Evolutionary conservation across 2,797 vertebrate genomes (phyloP).

Genomic region (Acanthiza pusilla): DNA sequence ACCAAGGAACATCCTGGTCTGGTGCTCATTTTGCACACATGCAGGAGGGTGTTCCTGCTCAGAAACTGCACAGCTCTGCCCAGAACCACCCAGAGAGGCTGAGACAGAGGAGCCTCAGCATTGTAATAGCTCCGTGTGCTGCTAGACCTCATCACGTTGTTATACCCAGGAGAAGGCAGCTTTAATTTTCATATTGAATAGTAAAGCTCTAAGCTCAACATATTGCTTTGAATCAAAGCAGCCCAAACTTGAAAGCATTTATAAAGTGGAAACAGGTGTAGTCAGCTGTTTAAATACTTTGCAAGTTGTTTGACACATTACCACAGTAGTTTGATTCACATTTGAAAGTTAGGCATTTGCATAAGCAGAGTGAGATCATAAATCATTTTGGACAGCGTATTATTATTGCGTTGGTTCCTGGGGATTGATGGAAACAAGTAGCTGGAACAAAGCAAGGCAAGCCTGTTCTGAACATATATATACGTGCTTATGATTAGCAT

Average conservation of each 20-base stretch:
- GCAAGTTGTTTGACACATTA: slow-evolving; percentile 70
- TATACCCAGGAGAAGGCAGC: slow-evolving; percentile 13
- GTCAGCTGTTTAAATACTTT: slow-evolving; percentile 71
- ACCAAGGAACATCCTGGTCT: not conserved
- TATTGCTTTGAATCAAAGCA: slow-evolving; percentile 69
- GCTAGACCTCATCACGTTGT: not conserved
- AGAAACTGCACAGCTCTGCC: not conserved
- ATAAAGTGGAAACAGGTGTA: slow-evolving; percentile 77
- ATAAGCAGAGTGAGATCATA: slow-evolving; percentile 72
- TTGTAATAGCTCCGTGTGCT: not conserved
- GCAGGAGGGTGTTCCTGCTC: not conserved
- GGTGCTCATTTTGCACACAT: not conserved
- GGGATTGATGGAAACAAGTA: slow-evolving; percentile 53
- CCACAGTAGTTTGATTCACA: slow-evolving; percentile 70
- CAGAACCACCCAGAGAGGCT: slow-evolving; percentile 5
- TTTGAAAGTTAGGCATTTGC: slow-evolving; percentile 70
- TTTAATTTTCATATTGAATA: slow-evolving; percentile 63
- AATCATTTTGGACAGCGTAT: slow-evolving; percentile 75
- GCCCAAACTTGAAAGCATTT: slow-evolving; percentile 68
- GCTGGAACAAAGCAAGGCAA: slow-evolving; percentile 26
- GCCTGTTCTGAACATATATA: not conserved
- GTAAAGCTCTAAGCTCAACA: slow-evolving; percentile 52
- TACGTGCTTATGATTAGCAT: not conserved
- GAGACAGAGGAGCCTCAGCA: not conserved
- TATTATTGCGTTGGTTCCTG: slow-evolving; percentile 47